A percentile compares a stretch with the other conserved stretches of the same genome.
Conservation (phyloP, 2,888 invertebrate species). For the Spilarctia lutea region DNA sequence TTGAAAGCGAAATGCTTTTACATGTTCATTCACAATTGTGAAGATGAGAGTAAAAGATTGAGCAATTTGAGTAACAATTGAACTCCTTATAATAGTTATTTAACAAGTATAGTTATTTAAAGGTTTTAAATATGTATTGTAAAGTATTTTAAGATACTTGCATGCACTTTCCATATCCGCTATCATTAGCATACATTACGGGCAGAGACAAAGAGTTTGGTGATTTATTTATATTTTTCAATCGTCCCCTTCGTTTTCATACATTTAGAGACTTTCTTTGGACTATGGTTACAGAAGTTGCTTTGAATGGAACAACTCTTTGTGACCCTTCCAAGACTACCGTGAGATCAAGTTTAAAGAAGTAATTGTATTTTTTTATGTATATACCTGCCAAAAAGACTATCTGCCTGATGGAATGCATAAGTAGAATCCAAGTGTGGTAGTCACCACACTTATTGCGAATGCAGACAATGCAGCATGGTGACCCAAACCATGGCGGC, state of each 20-base stretch:
- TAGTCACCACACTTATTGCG: too few species aligned
- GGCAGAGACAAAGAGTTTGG: background rate
- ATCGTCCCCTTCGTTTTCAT: background rate
- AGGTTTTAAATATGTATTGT: conserved; percentile 21
- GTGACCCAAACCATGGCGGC: too few species aligned
- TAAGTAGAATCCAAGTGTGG: too few species aligned
- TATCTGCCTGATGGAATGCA: too few species aligned
- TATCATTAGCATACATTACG: conserved; percentile 7
- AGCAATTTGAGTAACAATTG: conserved; percentile 58
- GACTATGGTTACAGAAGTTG: background rate
- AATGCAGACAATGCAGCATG: too few species aligned
- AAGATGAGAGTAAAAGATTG: conserved; percentile 56
- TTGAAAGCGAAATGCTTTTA: conserved; percentile 66
- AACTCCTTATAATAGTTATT: conserved; percentile 46
- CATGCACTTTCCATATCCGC: background rate
- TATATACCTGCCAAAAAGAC: too few species aligned
- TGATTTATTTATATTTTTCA: background rate
- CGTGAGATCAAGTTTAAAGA: background rate
- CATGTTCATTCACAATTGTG: conserved; percentile 55
- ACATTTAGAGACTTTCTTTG: background rate
- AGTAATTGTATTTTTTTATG: too few species aligned
- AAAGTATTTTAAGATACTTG: conserved; percentile 25
- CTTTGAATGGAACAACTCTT: background rate
- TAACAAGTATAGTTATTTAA: conserved; percentile 36
- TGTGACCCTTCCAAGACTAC: background rate